Conservation (phyloP, 2,113 vertebrate genomes). For the Rutilus rutilus region DNA sequence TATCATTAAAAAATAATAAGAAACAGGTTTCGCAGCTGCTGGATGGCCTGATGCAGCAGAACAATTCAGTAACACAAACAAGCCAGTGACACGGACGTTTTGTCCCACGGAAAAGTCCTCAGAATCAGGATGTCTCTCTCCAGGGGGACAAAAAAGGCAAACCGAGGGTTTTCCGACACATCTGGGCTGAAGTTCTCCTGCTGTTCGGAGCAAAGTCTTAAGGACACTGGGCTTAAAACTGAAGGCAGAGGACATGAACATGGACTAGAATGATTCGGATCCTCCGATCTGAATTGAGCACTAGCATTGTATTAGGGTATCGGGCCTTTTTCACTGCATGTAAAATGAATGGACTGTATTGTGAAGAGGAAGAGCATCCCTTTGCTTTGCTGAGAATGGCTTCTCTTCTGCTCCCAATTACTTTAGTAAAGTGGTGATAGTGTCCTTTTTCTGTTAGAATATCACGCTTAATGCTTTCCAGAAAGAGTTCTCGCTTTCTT, state of each 20-base stretch:
- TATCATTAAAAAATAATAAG: constrained; percentile 37
- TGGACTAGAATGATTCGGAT: background rate
- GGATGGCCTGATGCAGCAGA: constrained; percentile 43
- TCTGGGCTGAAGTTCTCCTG: constrained; percentile 26
- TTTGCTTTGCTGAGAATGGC: background rate
- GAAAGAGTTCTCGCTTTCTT: constrained; percentile 68
- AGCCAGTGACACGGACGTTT: constrained; percentile 46
- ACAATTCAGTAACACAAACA: constrained; percentile 58
- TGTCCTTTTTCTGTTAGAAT: constrained; percentile 23
- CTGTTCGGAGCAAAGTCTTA: constrained; percentile 1
- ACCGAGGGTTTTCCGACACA: background rate
- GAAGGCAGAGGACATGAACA: constrained; percentile 8
- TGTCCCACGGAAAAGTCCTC: constrained; percentile 47
- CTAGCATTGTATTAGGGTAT: background rate
- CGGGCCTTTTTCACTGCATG: background rate
- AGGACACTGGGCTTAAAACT: constrained; percentile 27
- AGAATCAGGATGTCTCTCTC: background rate
- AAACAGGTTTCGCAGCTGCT: constrained; percentile 53
- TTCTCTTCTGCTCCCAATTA: background rate
- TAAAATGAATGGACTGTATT: background rate
- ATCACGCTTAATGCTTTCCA: constrained; percentile 46
- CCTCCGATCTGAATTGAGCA: background rate
- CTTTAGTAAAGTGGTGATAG: background rate
- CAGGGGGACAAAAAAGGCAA: constrained; percentile 2
- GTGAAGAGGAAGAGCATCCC: background rate